These are phyloP conservation scores for Entelurus aequoreus DNA, from an alignment of 2,113 vertebrate genomes.

Conservation along the genomic window DNA sequence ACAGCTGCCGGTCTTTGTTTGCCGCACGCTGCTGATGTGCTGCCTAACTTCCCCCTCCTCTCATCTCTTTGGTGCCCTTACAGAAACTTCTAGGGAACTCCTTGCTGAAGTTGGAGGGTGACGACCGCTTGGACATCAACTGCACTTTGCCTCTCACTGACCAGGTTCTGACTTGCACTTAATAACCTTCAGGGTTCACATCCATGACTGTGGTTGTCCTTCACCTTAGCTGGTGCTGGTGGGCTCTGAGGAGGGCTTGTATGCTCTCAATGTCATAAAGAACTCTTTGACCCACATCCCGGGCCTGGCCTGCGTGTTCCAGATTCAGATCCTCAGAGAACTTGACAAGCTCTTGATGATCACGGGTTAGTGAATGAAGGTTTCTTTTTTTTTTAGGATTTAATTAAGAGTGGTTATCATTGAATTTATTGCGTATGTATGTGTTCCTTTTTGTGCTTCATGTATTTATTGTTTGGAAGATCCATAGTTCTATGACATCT, in stretches of 20 bases:
- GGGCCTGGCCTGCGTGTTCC: conserved; percentile 91
- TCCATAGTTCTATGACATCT: background rate
- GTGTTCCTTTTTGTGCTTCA: background rate
- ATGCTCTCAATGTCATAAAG: conserved; percentile 95
- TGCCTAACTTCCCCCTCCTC: conserved; percentile 9
- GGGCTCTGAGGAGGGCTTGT: conserved; percentile 94
- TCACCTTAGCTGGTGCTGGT: conserved; percentile 86
- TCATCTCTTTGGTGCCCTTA: conserved; percentile 20
- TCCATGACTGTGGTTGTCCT: background rate
- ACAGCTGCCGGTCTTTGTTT: conserved; percentile 9
- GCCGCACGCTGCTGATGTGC: conserved; percentile 4
- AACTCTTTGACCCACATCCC: conserved; percentile 94
- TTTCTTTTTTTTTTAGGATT: no score
- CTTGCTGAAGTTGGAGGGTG: conserved; percentile 92
- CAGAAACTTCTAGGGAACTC: conserved; percentile 97
- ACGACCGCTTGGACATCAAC: conserved; percentile 96
- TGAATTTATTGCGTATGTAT: background rate
- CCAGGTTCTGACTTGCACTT: conserved; percentile 75
- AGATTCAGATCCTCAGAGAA: conserved; percentile 96
- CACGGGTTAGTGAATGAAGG: conserved; percentile 73
- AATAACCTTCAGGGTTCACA: background rate
- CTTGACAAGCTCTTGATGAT: conserved; percentile 97
- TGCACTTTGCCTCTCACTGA: conserved; percentile 97
- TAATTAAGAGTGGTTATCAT: background rate
- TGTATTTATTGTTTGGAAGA: background rate